Percentiles rank a stretch among this genome's conserved stretches.
phyloP scores from a whole-genome alignment of 2,888 invertebrate genomes.

The Drosophila mulleri region DNA sequence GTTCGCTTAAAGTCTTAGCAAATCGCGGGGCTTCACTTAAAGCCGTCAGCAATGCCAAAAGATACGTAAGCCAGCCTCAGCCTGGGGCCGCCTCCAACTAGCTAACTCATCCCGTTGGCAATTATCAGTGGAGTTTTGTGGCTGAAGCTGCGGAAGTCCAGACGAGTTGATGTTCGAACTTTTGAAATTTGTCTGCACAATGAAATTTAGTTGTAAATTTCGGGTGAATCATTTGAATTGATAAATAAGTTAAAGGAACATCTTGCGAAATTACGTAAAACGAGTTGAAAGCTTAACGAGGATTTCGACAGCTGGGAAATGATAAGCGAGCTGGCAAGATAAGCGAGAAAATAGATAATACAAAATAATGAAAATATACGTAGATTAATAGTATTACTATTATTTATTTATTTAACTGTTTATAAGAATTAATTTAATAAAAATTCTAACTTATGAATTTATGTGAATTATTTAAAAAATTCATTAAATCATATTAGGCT shows the following conservation, averaged over 20 bases:
- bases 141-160: constrained; percentile 17
- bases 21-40: constrained; percentile 39
- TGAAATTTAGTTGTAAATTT: constrained; percentile 2
- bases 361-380: no score
- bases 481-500: no score
- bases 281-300: background rate
- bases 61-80: background rate
- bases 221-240: constrained; percentile 11
- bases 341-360: no score
- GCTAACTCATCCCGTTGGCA: constrained; percentile 11
- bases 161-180: constrained; percentile 26
- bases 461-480: no score
- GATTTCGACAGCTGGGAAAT: background rate
- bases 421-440: no score
- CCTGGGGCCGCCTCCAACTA: constrained; percentile 36
- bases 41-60: constrained; percentile 18
- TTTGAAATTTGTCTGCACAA: constrained; percentile 18
- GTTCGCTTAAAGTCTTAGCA: constrained; percentile 38
- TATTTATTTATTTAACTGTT: no score
- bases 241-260: background rate
- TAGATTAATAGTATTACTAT: no score
- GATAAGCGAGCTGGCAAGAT: no score
- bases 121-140: constrained; percentile 31
- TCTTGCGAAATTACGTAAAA: background rate
- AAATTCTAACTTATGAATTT: no score